These are phyloP conservation scores for Lottia gigantea DNA, from an alignment of 2,888 invertebrate species.

Conservation along the genomic window DNA sequence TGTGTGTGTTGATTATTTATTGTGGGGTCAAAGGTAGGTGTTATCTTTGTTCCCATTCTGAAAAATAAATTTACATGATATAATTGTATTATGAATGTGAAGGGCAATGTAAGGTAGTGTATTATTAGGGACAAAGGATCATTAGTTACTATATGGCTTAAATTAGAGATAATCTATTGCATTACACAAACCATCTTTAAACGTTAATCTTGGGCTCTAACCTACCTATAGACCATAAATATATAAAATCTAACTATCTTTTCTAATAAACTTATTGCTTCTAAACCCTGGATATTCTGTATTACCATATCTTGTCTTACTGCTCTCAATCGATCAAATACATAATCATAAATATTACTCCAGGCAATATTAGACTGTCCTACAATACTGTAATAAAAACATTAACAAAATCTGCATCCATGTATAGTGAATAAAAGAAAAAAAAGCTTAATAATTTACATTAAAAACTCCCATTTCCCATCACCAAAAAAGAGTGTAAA, in stretches of 20 bases:
- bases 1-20: slow-evolving; percentile 78
- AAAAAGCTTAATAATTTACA: too few relatives aligned
- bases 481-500: too few relatives aligned
- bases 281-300: slow-evolving; percentile 74
- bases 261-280: slow-evolving; percentile 76
- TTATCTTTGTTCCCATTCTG: slow-evolving; percentile 75
- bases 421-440: too few relatives aligned
- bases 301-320: slow-evolving; percentile 84
- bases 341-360: slow-evolving; percentile 77
- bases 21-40: slow-evolving; percentile 76
- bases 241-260: slow-evolving; percentile 81
- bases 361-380: slow-evolving; percentile 68
- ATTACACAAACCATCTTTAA: too few relatives aligned
- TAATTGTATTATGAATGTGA: too few relatives aligned
- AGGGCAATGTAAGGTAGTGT: too few relatives aligned
- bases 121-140: too few relatives aligned
- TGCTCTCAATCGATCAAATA: slow-evolving; percentile 81
- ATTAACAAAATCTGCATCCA: too few relatives aligned
- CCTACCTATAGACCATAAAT: slow-evolving; percentile 78
- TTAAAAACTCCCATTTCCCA: too few relatives aligned
- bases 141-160: too few relatives aligned
- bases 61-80: slow-evolving; percentile 58
- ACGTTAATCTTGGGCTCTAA: not conserved
- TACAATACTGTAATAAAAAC: slow-evolving; percentile 55
- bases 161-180: too few relatives aligned